phyloP scores from a whole-genome alignment of 1,140 invertebrate genomes.

The Drosophila arawakana region DNA sequence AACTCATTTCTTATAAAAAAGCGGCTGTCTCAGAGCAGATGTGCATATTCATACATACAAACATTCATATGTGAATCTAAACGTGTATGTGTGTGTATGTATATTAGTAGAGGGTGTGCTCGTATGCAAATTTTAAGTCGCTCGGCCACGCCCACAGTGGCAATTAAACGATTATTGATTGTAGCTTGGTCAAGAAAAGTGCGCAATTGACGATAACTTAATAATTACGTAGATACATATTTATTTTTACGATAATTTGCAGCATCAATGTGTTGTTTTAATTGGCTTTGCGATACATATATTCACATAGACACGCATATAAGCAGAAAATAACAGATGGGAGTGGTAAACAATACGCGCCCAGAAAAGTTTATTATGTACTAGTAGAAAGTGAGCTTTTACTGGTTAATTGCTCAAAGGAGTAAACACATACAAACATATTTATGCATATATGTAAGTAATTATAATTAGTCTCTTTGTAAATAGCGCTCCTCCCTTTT shows the following conservation, averaged over 20 bases:
- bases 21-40: slow-evolving; percentile 8
- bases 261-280: slow-evolving; percentile 40
- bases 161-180: slow-evolving; percentile 39
- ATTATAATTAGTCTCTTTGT: slow-evolving; percentile 54
- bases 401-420: slow-evolving; percentile 3
- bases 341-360: too few relatives aligned
- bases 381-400: not conserved
- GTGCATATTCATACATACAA: slow-evolving; percentile 1
- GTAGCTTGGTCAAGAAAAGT: not conserved
- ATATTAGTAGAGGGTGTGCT: slow-evolving; percentile 1
- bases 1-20: slow-evolving; percentile 40
- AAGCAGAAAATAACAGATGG: too few relatives aligned
- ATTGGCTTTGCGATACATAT: slow-evolving; percentile 41
- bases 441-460: slow-evolving; percentile 5
- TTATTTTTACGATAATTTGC: too few relatives aligned
- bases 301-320: not conserved
- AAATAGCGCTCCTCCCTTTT: slow-evolving; percentile 39
- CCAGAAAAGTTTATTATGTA: too few relatives aligned
- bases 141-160: slow-evolving; percentile 36
- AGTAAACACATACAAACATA: not conserved
- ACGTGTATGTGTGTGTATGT: slow-evolving; percentile 11
- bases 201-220: not conserved
- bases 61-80: not conserved
- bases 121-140: slow-evolving; percentile 37
- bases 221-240: too few relatives aligned